Conservation (phyloP, 2,888 invertebrate genomes). For the Choreutis nemorana region DNA sequence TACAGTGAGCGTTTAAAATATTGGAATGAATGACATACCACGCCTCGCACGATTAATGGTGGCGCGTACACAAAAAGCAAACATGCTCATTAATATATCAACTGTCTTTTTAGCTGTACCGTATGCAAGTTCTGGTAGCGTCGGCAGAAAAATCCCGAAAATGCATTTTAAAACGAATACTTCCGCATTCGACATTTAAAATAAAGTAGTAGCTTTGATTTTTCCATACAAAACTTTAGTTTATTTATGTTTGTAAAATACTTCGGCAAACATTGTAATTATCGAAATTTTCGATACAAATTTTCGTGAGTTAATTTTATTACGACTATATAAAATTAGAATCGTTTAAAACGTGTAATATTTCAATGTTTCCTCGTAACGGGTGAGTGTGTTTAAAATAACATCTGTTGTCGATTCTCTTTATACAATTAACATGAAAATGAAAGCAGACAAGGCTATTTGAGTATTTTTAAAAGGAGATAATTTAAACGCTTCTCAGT, state of each 20-base stretch:
- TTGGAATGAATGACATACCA: conserved; percentile 67
- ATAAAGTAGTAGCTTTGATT: not conserved
- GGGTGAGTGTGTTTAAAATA: conserved; percentile 43
- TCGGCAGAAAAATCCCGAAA: conserved; percentile 22
- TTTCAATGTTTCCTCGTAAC: conserved; percentile 49
- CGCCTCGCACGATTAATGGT: conserved; percentile 62
- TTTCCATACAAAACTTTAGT: conserved; percentile 3
- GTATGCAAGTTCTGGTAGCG: conserved; percentile 41
- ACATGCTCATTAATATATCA: conserved; percentile 64
- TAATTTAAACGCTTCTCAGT: conserved; percentile 34
- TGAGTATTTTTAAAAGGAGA: conserved; percentile 51
- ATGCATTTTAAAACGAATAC: conserved; percentile 1
- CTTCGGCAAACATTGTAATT: no score
- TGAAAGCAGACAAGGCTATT: conserved; percentile 39
- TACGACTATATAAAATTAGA: conserved; percentile 12
- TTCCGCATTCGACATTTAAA: not conserved
- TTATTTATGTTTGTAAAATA: no score
- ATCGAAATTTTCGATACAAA: no score
- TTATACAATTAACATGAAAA: conserved; percentile 56
- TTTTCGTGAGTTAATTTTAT: no score
- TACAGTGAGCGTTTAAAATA: conserved; percentile 57
- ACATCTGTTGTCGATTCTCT: conserved; percentile 62
- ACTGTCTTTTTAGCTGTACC: conserved; percentile 56
- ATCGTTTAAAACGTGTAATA: conserved; percentile 44
- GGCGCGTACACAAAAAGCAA: conserved; percentile 56